Evolutionary conservation across 2,888 invertebrate genomes (phyloP).

Genomic region (Xanthia icteritia): DNA sequence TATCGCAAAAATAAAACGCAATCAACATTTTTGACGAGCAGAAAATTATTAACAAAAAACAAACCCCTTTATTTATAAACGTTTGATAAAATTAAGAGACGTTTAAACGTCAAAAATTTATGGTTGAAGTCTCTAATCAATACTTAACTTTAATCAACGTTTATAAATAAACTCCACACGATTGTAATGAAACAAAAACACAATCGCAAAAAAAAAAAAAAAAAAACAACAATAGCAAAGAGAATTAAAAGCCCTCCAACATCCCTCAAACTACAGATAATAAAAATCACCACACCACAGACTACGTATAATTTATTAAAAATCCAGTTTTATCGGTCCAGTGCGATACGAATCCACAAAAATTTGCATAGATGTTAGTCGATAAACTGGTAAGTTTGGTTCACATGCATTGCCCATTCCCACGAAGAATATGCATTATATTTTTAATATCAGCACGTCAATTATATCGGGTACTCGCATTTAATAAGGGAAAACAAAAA

Average conservation of each 20-base stretch:
- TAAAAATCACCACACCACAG: slow-evolving; percentile 62
- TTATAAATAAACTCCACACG: neutral
- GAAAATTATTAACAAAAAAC: neutral
- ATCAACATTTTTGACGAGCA: neutral
- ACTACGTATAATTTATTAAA: slow-evolving; percentile 60
- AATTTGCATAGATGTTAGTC: slow-evolving; percentile 85
- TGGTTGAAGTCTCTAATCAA: neutral
- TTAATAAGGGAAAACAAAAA: slow-evolving; percentile 39
- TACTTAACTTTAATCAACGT: neutral
- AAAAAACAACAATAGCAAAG: neutral
- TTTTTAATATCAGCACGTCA: slow-evolving; percentile 59
- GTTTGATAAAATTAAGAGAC: neutral
- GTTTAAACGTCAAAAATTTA: neutral
- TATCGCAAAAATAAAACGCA: neutral
- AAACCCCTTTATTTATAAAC: neutral
- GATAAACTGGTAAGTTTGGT: slow-evolving; percentile 84
- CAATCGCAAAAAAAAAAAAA: neutral
- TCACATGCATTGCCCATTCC: slow-evolving; percentile 70
- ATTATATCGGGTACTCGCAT: slow-evolving; percentile 45
- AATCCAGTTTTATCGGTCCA: slow-evolving; percentile 73
- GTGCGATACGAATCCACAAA: slow-evolving; percentile 70
- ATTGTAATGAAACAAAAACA: neutral
- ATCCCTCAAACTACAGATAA: slow-evolving; percentile 42
- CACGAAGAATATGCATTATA: slow-evolving; percentile 63
- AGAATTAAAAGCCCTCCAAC: slow-evolving; percentile 8